Percentiles rank a stretch among this genome's conserved stretches.
Conservation (phyloP, 2,113 vertebrate species). For the Hypocryptadius cinnamomeus region DNA sequence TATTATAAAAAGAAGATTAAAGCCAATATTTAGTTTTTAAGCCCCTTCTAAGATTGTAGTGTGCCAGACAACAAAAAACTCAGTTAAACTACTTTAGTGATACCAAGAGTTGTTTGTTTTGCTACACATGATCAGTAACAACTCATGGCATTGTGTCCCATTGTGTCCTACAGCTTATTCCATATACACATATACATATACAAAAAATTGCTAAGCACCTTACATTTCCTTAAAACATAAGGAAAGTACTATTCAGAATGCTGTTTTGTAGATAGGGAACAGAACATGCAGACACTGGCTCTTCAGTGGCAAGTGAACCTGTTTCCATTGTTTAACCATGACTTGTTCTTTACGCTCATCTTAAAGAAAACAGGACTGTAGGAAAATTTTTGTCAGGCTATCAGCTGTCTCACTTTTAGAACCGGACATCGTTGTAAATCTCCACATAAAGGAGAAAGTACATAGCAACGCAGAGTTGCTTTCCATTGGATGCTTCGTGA, state of each 20-base stretch:
- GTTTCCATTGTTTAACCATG: background rate
- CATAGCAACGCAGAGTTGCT: background rate
- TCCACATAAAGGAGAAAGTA: background rate
- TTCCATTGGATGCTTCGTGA: background rate
- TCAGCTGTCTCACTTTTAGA: background rate
- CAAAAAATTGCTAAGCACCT: background rate
- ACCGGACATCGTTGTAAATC: background rate
- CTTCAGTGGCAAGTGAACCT: background rate
- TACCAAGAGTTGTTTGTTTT: background rate
- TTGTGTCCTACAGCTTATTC: background rate
- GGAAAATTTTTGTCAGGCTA: background rate
- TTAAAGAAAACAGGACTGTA: background rate
- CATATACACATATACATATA: background rate
- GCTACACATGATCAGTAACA: background rate
- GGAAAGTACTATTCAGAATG: background rate
- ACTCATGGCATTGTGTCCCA: background rate
- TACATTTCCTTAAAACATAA: background rate
- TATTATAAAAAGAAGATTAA: slow-evolving; percentile 53
- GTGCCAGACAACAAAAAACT: background rate
- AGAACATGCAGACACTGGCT: background rate
- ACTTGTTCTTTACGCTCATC: background rate
- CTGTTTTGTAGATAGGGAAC: background rate
- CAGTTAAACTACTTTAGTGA: background rate
- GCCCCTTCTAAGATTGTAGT: background rate
- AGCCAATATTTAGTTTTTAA: slow-evolving; percentile 53